Percentiles rank a stretch among this genome's conserved stretches.
Evolutionary conservation across 2,113 vertebrate species (phyloP).

Genomic region (Thamnaconus septentrionalis): DNA sequence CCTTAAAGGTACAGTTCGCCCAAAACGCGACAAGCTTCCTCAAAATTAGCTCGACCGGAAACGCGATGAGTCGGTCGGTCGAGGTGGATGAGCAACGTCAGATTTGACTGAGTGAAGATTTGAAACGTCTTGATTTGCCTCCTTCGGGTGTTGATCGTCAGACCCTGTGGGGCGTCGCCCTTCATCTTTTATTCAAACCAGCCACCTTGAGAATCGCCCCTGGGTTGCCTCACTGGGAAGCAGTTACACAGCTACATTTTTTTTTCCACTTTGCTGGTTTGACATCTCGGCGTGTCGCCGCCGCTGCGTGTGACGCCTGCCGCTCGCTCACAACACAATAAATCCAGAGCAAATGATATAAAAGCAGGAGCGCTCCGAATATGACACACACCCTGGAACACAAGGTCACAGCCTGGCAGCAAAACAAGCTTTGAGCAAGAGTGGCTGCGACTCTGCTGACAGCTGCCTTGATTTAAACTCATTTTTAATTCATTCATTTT

Average conservation of each 20-base stretch:
- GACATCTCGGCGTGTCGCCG: constrained; percentile 8
- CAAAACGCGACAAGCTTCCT: too few species aligned
- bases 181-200: constrained; percentile 50
- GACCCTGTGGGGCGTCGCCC: constrained; percentile 27
- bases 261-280: constrained; percentile 15
- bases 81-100: too few species aligned
- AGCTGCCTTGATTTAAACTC: constrained; percentile 34
- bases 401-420: constrained; percentile 29
- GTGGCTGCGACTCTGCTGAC: constrained; percentile 24
- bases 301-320: too few species aligned
- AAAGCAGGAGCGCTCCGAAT: constrained; percentile 31
- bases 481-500: constrained; percentile 14
- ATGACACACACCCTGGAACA: constrained; percentile 14
- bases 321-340: too few species aligned
- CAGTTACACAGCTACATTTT: constrained; percentile 36
- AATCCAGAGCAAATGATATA: constrained; percentile 43
- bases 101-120: too few species aligned
- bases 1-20: too few species aligned
- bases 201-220: constrained; percentile 38
- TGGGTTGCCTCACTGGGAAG: constrained; percentile 45
- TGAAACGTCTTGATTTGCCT: too few species aligned
- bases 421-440: constrained; percentile 13
- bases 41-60: too few species aligned
- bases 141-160: constrained; percentile 14
- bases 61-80: too few species aligned